These are phyloP conservation scores for Tridacna crocea DNA, from an alignment of 2,888 invertebrate genomes.

Conservation along the genomic window DNA sequence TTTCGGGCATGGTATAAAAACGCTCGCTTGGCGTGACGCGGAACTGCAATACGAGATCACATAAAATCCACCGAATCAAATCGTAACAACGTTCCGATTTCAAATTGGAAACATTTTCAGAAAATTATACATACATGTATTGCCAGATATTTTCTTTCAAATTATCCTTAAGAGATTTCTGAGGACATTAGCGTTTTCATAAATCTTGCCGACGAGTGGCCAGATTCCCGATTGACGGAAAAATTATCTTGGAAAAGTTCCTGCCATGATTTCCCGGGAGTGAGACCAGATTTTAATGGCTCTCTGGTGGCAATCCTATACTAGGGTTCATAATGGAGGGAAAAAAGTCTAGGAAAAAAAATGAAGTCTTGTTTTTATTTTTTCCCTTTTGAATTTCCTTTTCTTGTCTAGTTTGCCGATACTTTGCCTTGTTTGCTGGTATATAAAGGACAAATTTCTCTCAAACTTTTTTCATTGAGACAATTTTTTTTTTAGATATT, in stretches of 20 bases:
- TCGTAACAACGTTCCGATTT: background rate
- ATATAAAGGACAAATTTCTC: no score
- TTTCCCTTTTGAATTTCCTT: no score
- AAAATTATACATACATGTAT: slow-evolving; percentile 6
- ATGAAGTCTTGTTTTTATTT: no score
- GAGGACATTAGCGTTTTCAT: slow-evolving; percentile 48
- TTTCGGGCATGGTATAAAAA: no score
- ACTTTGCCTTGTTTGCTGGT: no score
- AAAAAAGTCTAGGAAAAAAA: no score
- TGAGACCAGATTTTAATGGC: slow-evolving; percentile 57
- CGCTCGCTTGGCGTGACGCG: background rate
- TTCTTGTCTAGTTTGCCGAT: no score
- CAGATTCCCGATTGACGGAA: slow-evolving; percentile 40
- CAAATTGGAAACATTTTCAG: slow-evolving; percentile 2
- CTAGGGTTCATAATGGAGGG: slow-evolving; percentile 30
- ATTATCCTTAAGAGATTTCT: slow-evolving; percentile 15
- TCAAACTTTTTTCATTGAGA: no score
- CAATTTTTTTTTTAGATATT: no score
- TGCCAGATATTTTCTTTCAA: slow-evolving; percentile 18
- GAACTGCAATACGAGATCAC: background rate
- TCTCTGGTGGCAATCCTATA: slow-evolving; percentile 47
- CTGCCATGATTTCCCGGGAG: slow-evolving; percentile 68
- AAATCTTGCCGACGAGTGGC: slow-evolving; percentile 42
- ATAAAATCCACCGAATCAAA: background rate
- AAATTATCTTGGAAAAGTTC: slow-evolving; percentile 62